phyloP scores from a whole-genome alignment of 1,140 invertebrate genomes.

The Marisa cornuarietis region DNA sequence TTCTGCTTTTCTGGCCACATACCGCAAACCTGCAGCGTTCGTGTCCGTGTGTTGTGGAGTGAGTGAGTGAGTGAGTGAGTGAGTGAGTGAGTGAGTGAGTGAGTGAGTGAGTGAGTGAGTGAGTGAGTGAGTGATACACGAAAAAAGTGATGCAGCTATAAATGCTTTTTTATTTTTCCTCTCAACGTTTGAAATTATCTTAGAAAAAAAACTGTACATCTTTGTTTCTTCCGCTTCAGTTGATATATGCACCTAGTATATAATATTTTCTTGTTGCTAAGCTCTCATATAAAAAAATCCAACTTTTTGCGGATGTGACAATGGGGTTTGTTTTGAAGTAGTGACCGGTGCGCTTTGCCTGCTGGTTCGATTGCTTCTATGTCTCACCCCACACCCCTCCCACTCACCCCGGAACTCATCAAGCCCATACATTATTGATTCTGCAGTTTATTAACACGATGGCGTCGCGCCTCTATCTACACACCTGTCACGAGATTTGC shows the following conservation, averaged over 20 bases:
- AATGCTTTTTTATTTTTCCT: not conserved
- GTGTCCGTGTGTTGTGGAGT: not conserved
- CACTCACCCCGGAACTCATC: too few species aligned
- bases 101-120: not conserved
- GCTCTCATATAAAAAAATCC: not conserved
- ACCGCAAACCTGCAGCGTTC: not conserved
- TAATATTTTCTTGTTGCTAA: not conserved
- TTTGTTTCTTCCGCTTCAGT: too few species aligned
- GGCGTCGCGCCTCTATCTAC: too few species aligned
- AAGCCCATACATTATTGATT: too few species aligned
- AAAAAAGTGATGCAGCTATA: not conserved
- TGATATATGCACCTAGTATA: not conserved
- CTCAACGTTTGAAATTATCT: not conserved
- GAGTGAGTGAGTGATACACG: not conserved
- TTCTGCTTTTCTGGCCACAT: not conserved
- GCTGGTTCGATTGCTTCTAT: too few species aligned
- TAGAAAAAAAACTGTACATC: not conserved
- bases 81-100: not conserved
- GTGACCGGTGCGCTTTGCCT: too few species aligned
- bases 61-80: slow-evolving; percentile 7
- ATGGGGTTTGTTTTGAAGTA: too few species aligned
- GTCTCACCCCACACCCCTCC: too few species aligned
- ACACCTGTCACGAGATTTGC: too few species aligned
- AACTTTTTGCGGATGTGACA: too few species aligned
- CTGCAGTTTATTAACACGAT: too few species aligned